These are phyloP conservation scores for Phymanthus crucifer DNA, from an alignment of 92 coral and sea anemone species.

Conservation along the genomic window DNA sequence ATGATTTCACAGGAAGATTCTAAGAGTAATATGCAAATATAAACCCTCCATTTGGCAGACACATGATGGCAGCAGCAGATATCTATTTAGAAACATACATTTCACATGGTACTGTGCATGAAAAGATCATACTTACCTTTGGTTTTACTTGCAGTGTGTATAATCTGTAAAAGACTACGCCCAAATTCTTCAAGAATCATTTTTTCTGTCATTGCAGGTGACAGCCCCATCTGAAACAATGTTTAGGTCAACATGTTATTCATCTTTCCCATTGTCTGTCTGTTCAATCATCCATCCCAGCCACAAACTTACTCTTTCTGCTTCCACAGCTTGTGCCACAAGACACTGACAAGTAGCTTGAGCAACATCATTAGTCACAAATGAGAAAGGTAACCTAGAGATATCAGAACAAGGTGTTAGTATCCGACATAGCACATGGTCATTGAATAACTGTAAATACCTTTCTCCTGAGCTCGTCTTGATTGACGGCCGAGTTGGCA, in stretches of 20 bases:
- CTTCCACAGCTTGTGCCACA: conserved; percentile 87
- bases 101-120: background rate
- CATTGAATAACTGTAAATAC: no score
- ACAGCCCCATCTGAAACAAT: conserved; percentile 55
- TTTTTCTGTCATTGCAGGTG: conserved; percentile 71
- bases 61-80: background rate
- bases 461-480: conserved; percentile 93
- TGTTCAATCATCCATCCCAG: background rate
- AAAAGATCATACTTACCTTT: conserved; percentile 51
- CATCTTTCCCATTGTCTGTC: no score
- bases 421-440: no score
- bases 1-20: no score
- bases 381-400: conserved; percentile 90
- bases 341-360: conserved; percentile 98
- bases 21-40: no score
- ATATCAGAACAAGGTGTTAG: background rate
- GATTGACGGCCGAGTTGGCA: conserved; percentile 89
- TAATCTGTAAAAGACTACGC: conserved; percentile 83
- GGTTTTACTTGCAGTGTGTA: conserved; percentile 90
- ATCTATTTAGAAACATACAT: no score
- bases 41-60: no score
- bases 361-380: conserved; percentile 92
- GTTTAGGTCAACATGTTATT: background rate
- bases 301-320: conserved; percentile 68
- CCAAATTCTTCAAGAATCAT: conserved; percentile 98